Conservation (phyloP, 2,113 vertebrate genomes). For the Rynchops niger region DNA sequence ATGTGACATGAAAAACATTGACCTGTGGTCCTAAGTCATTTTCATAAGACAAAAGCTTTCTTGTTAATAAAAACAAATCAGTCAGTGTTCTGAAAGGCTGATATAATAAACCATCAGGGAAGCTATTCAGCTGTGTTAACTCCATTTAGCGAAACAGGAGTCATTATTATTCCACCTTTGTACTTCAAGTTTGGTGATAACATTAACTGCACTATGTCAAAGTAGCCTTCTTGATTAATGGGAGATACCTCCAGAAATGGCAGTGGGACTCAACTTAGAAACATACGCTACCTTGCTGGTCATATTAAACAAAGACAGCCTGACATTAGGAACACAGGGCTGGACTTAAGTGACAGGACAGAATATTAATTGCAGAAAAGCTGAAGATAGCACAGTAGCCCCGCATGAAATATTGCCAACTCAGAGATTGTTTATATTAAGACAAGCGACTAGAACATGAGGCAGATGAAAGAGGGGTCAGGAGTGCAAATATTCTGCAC, state of each 20-base stretch:
- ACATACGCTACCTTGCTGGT: background rate
- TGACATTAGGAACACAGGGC: background rate
- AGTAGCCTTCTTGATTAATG: constrained; percentile 43
- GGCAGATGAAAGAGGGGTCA: background rate
- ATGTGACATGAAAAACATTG: constrained; percentile 55
- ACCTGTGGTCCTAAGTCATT: constrained; percentile 51
- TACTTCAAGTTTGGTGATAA: constrained; percentile 37
- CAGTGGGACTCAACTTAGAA: background rate
- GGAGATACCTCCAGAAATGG: background rate
- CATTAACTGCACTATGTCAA: constrained; percentile 36
- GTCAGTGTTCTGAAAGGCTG: constrained; percentile 52
- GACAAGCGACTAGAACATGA: background rate
- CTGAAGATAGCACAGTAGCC: background rate
- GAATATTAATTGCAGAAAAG: constrained; percentile 21
- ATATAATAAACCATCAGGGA: constrained; percentile 30
- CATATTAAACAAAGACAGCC: constrained; percentile 16
- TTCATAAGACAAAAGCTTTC: constrained; percentile 70
- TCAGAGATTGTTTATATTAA: background rate
- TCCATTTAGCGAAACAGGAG: background rate
- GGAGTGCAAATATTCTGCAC: background rate
- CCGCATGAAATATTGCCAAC: background rate
- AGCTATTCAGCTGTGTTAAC: constrained; percentile 32
- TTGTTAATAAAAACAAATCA: constrained; percentile 54
- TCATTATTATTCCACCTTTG: constrained; percentile 40
- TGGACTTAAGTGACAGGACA: background rate